These are phyloP conservation scores for Rhinogobio ventralis DNA, from an alignment of 2,797 vertebrate species.

Conservation along the genomic window DNA sequence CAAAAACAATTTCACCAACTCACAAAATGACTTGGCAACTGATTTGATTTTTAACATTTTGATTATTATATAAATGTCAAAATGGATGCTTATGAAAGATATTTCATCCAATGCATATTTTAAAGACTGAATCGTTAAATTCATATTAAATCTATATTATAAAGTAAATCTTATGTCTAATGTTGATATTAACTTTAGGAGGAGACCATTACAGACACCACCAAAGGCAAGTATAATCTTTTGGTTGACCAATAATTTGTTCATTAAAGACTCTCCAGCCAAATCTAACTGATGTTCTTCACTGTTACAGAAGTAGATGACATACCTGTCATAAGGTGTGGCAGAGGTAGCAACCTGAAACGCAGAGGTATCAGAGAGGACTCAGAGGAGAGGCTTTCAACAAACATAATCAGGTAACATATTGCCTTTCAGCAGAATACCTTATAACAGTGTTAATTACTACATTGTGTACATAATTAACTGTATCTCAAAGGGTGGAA, in stretches of 20 bases:
- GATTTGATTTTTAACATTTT: not conserved
- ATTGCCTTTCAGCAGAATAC: conserved; percentile 1
- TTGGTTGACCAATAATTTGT: not conserved
- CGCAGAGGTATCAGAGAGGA: conserved; percentile 58
- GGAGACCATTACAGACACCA: conserved; percentile 55
- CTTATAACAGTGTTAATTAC: not conserved
- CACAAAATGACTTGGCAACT: not conserved
- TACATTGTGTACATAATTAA: not conserved
- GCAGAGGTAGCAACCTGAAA: conserved; percentile 73
- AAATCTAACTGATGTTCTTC: not conserved
- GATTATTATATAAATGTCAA: not conserved
- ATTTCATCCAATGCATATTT: not conserved
- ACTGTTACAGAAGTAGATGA: conserved; percentile 65
- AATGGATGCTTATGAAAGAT: not conserved
- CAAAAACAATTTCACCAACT: not conserved
- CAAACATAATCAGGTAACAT: conserved; percentile 66
- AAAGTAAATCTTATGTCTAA: not conserved
- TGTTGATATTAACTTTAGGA: conserved; percentile 59
- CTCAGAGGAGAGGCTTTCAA: conserved; percentile 53
- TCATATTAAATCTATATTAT: not conserved
- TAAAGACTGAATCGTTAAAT: not conserved
- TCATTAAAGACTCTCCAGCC: not conserved
- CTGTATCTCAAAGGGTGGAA: conserved; percentile 64
- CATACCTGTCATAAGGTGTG: conserved; percentile 59
- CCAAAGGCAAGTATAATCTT: conserved; percentile 60